Conservation (phyloP, 2,888 invertebrate genomes). For the Eledona agricola region DNA sequence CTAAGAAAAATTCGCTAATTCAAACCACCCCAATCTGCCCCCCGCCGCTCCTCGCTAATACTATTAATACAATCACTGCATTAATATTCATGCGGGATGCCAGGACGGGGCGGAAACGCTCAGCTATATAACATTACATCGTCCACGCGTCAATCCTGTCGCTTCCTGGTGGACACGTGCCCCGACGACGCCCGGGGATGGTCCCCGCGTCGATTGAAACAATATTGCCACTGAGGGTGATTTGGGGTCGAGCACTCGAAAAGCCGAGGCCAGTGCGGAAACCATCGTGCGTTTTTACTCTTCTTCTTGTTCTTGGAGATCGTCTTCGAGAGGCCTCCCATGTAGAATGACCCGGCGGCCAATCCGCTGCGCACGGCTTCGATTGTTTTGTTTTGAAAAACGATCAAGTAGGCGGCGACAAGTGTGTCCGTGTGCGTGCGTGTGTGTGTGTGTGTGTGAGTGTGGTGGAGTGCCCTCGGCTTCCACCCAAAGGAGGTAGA, state of each 20-base stretch:
- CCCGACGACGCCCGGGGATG: conserved; percentile 1
- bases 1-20: too few relatives aligned
- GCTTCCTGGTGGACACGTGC: conserved; percentile 26
- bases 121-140: conserved; percentile 21
- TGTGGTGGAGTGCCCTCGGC: too few relatives aligned
- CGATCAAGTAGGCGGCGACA: conserved; percentile 55
- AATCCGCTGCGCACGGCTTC: conserved; percentile 49
- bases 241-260: conserved; percentile 13
- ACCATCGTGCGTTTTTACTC: conserved; percentile 1
- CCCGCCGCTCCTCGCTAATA: too few relatives aligned
- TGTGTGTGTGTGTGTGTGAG: conserved; percentile 27
- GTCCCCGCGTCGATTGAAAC: conserved; percentile 1
- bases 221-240: conserved; percentile 17
- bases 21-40: too few relatives aligned
- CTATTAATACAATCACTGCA: too few relatives aligned
- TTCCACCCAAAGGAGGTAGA: too few relatives aligned
- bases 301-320: conserved; percentile 6
- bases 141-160: conserved; percentile 22
- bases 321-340: conserved; percentile 49
- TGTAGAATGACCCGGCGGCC: conserved; percentile 50
- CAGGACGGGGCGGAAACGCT: conserved; percentile 8
- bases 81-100: conserved; percentile 14
- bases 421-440: conserved; percentile 20
- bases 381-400: conserved; percentile 54
- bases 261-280: conserved; percentile 9